phyloP scores from a whole-genome alignment of 2,888 invertebrate species.

The Melikaiella ostensackeni region DNA sequence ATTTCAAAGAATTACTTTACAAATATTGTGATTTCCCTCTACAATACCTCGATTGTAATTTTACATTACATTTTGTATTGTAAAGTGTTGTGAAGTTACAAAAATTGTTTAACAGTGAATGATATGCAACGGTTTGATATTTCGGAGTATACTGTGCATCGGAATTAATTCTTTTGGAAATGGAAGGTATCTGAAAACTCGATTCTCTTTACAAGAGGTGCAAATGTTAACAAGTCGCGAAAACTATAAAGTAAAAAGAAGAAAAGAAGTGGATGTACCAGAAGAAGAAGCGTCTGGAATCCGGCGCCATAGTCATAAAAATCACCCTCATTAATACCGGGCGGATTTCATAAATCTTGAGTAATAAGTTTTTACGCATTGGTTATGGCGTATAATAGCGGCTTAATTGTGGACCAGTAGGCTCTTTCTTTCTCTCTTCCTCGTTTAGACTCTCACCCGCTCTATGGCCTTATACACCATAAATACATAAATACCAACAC shows the following conservation, averaged over 20 bases:
- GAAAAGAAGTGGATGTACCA: constrained; percentile 40
- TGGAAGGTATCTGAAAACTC: neutral
- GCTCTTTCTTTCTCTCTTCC: constrained; percentile 49
- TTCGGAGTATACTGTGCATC: too few relatives aligned
- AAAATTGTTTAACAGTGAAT: too few relatives aligned
- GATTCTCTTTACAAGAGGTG: neutral
- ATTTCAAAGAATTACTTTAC: too few relatives aligned
- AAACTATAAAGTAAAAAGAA: neutral
- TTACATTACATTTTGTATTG: too few relatives aligned
- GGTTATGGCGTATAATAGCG: constrained; percentile 70
- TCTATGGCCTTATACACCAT: constrained; percentile 48
- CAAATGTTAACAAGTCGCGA: neutral
- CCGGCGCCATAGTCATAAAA: constrained; percentile 58
- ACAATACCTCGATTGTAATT: too few relatives aligned
- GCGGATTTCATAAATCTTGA: constrained; percentile 71
- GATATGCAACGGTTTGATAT: too few relatives aligned
- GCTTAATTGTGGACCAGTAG: constrained; percentile 71
- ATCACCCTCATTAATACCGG: constrained; percentile 67
- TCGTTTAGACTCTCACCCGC: constrained; percentile 35
- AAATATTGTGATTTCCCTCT: too few relatives aligned
- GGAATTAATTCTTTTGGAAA: neutral
- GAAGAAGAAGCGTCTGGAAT: constrained; percentile 49
- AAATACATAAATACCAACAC: constrained; percentile 68
- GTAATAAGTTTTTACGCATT: constrained; percentile 71
- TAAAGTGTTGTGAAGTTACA: too few relatives aligned